phyloP scores from a whole-genome alignment of 2,113 vertebrate genomes.

The Cettia cetti region DNA sequence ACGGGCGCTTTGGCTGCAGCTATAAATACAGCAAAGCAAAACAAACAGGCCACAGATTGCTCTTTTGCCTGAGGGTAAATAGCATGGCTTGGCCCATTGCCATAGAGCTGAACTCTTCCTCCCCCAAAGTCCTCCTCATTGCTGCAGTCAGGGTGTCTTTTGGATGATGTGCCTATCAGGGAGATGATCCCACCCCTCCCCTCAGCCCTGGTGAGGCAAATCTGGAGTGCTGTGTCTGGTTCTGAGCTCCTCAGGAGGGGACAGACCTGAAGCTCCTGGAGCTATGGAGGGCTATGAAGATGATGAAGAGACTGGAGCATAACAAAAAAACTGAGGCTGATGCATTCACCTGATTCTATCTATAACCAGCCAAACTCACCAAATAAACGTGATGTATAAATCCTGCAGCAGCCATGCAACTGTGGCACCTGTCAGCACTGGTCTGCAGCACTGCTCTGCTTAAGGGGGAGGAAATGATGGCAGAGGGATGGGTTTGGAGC shows the following conservation, averaged over 20 bases:
- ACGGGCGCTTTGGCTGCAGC: not conserved
- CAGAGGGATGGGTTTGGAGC: not conserved
- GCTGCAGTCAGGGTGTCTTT: not conserved
- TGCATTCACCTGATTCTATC: not conserved
- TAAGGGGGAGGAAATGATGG: rapidly evolving
- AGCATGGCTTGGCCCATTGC: not conserved
- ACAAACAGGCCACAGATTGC: not conserved
- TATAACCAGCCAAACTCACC: not conserved
- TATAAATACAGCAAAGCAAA: not conserved
- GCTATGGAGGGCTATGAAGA: not conserved
- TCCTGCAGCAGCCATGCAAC: not conserved
- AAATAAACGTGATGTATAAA: not conserved
- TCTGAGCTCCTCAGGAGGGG: not conserved
- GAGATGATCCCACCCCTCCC: not conserved
- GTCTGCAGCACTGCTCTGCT: not conserved
- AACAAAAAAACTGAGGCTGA: not conserved
- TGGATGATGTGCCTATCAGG: not conserved
- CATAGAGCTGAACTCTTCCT: not conserved
- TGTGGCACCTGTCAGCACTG: not conserved
- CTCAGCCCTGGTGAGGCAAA: not conserved
- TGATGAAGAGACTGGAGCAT: not conserved
- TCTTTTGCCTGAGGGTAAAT: not conserved
- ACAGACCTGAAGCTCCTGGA: not conserved
- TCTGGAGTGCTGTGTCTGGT: not conserved
- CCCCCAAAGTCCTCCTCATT: not conserved